These are phyloP conservation scores for Diarsia dahlii DNA, from an alignment of 2,888 invertebrate species.

Conservation along the genomic window DNA sequence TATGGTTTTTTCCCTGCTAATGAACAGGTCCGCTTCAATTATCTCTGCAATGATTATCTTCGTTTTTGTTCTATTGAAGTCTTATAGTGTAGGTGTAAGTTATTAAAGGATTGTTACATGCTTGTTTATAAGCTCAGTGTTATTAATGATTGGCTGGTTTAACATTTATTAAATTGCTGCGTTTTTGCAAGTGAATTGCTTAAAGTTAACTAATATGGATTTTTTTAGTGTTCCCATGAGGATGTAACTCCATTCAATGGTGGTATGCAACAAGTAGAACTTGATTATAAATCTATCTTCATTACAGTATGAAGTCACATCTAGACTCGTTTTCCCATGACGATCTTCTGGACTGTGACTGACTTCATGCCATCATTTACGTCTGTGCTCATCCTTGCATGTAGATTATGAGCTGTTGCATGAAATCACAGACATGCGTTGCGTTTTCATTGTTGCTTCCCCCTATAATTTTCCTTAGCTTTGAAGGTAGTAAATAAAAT, in stretches of 20 bases:
- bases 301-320: constrained; percentile 75
- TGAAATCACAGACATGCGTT: constrained; percentile 57
- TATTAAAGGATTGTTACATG: constrained; percentile 45
- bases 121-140: constrained; percentile 40
- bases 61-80: constrained; percentile 67
- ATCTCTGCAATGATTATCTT: constrained; percentile 66
- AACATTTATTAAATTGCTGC: constrained; percentile 38
- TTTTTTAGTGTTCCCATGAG: constrained; percentile 47
- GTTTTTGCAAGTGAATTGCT: constrained; percentile 7
- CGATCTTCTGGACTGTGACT: constrained; percentile 83
- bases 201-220: constrained; percentile 16
- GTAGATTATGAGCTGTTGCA: constrained; percentile 58
- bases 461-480: constrained; percentile 74
- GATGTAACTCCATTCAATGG: constrained; percentile 37
- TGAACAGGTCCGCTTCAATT: constrained; percentile 72
- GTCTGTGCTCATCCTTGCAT: constrained; percentile 72
- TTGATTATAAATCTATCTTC: constrained; percentile 62
- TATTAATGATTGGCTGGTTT: constrained; percentile 41
- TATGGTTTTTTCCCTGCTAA: constrained; percentile 64
- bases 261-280: constrained; percentile 31
- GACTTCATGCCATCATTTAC: constrained; percentile 71
- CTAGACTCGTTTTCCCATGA: constrained; percentile 85
- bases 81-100: constrained; percentile 57
- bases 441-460: constrained; percentile 59
- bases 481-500: constrained; percentile 61